Evolutionary conservation across 2,797 vertebrate genomes (phyloP), one percentile per base, ranked within the genome.

Genomic region (Kryptolebias ocellatus): DNA sequence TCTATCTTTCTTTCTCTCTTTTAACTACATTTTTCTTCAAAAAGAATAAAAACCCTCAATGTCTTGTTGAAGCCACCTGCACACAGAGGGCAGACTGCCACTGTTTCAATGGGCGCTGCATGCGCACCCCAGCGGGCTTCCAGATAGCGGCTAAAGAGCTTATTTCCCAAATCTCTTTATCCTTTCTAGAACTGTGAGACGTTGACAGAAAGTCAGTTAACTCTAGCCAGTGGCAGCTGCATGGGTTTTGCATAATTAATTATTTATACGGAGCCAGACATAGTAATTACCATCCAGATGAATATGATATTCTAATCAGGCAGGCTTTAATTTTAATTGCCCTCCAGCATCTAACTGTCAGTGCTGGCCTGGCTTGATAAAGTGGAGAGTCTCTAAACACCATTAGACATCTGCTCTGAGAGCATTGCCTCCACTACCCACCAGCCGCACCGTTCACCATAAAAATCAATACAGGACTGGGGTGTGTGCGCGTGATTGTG

Each of bases 161-260:
- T 94, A 93, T 94, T 95, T 92, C 88, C 89, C 87, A 95, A 95
- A 95, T 94, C 94, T 91, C 90, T 94, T 95, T 94, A 95, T 95
- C 93, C 92, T 93, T 93, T 91, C 89, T 91, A 92, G 92, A 95
- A 94, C 89, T 52, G 59, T 86, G 92, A 95, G 95, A 94, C 92
- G 91, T 89, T 96, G 95, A 96, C 95, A 96, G 96, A 94, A 93
- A 96, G 95, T 95, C 95, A 94, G 95, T 96, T 95, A 95, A 95
- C 95, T 95, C 94, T 91, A 95, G 94, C 96, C 96, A 95, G 95
- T 94, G 94, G 93, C 98, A 98, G 97, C 96, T 98, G 96, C 94
- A 94, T 95, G 94, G 95, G 93, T 95, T 97, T 98, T 96, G 95
- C 96, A 97, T 97, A 97, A 98, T 98, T 98, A 97, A 98, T 99